A percentile compares a stretch with the other conserved stretches of the same genome.
Evolutionary conservation across 1,140 invertebrate species (phyloP).

Genomic region (Calephelis virginiensis): DNA sequence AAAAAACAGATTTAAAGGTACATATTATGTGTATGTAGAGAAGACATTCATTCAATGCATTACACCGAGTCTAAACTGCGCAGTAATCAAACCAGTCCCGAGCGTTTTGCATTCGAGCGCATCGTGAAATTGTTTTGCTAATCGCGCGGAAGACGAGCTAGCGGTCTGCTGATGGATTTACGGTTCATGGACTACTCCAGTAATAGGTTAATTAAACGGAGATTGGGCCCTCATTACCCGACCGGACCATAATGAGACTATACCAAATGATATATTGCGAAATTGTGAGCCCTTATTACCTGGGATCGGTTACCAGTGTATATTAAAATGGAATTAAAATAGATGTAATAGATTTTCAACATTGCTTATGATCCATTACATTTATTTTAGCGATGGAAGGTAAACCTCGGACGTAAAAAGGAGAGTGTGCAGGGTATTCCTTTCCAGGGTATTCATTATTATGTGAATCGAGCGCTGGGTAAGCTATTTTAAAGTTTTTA

Average conservation of each 20-base stretch:
- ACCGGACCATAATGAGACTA: neutral
- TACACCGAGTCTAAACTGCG: neutral
- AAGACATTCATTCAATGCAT: neutral
- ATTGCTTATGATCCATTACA: no score
- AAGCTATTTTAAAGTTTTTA: no score
- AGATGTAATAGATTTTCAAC: no score
- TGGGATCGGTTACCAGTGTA: neutral
- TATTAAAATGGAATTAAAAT: neutral
- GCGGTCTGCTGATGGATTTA: conserved; percentile 8
- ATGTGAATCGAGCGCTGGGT: no score
- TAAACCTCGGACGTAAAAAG: no score
- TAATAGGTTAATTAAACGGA: conserved; percentile 14
- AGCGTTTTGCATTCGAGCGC: conserved; percentile 6
- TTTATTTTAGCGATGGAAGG: no score
- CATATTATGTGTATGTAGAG: neutral
- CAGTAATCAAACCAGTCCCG: neutral
- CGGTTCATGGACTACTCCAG: conserved; percentile 1
- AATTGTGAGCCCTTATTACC: conserved; percentile 8
- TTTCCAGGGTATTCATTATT: no score
- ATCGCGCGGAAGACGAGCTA: conserved; percentile 8
- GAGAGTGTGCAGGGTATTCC: no score
- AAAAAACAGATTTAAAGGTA: neutral
- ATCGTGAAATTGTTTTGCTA: conserved; percentile 5
- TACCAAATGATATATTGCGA: conserved; percentile 3
- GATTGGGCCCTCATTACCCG: conserved; percentile 3